Evolutionary conservation across 2,888 invertebrate genomes (phyloP).

Genomic region (Andricus curvator): DNA sequence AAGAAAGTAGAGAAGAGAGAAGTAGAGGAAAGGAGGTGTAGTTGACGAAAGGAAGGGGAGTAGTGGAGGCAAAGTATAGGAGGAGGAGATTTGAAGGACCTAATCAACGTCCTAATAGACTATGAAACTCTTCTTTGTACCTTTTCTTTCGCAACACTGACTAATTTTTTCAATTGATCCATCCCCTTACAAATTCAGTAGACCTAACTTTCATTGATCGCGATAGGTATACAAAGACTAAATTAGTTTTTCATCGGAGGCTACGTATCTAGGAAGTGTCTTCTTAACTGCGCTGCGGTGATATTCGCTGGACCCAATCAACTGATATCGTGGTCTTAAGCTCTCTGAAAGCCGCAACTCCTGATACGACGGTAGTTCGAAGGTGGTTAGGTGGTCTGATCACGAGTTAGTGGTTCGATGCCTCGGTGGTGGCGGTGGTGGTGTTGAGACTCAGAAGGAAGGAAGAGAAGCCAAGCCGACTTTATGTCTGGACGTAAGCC

Average conservation of each 20-base stretch:
- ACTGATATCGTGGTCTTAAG: slow-evolving; percentile 76
- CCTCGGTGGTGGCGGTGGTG: slow-evolving; percentile 52
- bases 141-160: no score
- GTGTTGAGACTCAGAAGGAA: slow-evolving; percentile 57
- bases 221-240: background rate
- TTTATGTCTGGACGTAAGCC: slow-evolving; percentile 77
- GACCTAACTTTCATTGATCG: background rate
- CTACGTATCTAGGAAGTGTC: background rate
- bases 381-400: slow-evolving; percentile 74
- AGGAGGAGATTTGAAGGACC: no score
- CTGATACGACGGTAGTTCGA: slow-evolving; percentile 74
- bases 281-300: slow-evolving; percentile 12
- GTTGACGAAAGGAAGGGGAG: no score
- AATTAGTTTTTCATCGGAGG: slow-evolving; percentile 31
- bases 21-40: no score
- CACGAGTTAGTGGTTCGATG: slow-evolving; percentile 77
- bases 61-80: no score
- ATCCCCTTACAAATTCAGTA: background rate
- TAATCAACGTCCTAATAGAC: no score
- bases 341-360: slow-evolving; percentile 74
- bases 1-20: no score
- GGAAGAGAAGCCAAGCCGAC: slow-evolving; percentile 73
- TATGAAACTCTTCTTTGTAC: no score
- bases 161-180: background rate
- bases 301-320: slow-evolving; percentile 68